Percentiles rank a stretch among this genome's conserved stretches.
These are phyloP conservation scores for Eonycteris spelaea DNA, from an alignment of 2,113 vertebrate species.

Conservation along the genomic window DNA sequence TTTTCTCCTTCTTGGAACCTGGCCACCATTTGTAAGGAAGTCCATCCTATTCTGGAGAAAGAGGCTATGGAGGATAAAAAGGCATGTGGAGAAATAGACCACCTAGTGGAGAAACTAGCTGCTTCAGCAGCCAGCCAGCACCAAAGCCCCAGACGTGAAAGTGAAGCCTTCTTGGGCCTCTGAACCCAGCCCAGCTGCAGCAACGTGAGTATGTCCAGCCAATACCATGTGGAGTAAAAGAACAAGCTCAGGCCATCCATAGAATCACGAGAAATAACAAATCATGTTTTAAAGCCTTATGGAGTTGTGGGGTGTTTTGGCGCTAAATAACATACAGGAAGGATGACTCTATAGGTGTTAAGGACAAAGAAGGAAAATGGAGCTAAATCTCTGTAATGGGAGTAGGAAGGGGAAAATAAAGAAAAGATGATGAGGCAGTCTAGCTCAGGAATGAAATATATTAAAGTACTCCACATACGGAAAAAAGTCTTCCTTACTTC, in stretches of 20 bases:
- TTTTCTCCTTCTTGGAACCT: not conserved
- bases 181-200: not conserved
- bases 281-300: not conserved
- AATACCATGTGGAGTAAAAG: not conserved
- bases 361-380: not conserved
- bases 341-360: not conserved
- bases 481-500: not conserved
- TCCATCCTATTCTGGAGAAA: not conserved
- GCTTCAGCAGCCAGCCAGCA: not conserved
- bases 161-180: not conserved
- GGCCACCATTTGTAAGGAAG: not conserved
- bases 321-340: not conserved
- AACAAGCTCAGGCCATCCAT: not conserved
- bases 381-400: not conserved
- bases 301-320: not conserved
- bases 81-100: conserved; percentile 12
- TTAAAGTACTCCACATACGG: not conserved
- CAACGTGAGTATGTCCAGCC: not conserved
- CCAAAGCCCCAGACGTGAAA: not conserved
- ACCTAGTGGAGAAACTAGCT: conserved; percentile 28
- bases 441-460: not conserved
- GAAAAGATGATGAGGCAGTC: not conserved
- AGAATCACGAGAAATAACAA: not conserved
- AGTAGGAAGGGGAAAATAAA: not conserved
- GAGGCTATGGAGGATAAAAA: not conserved